Evolutionary conservation across 2,888 invertebrate genomes (phyloP).

Genomic region (Plagodis dolabraria): DNA sequence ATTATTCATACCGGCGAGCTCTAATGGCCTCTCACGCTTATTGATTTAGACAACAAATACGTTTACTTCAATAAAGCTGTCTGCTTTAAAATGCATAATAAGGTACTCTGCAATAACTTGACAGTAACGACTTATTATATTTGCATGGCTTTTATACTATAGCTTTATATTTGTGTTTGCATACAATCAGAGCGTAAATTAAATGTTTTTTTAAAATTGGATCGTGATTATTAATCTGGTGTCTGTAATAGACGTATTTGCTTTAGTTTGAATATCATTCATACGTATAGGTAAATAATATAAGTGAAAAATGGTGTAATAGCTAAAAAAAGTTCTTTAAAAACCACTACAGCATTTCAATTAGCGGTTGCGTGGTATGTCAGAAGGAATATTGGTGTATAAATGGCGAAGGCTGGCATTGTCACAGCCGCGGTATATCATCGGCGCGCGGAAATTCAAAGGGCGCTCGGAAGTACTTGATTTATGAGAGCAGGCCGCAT

Average conservation of each 20-base stretch:
- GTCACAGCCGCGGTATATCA: constrained; percentile 76
- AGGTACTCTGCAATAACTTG: too few relatives aligned
- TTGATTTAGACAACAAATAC: constrained; percentile 31
- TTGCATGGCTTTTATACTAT: too few relatives aligned
- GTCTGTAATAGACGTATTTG: too few relatives aligned
- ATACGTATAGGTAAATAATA: too few relatives aligned
- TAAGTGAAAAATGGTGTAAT: not conserved
- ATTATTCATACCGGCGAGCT: constrained; percentile 38
- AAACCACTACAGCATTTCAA: constrained; percentile 52
- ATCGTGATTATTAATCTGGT: too few relatives aligned
- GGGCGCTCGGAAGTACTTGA: constrained; percentile 78
- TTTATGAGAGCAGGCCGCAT: constrained; percentile 72
- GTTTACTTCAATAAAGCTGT: constrained; percentile 2
- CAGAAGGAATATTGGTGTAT: constrained; percentile 73
- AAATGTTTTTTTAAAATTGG: too few relatives aligned
- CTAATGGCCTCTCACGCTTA: constrained; percentile 39
- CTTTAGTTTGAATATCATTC: too few relatives aligned
- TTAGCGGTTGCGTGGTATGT: constrained; percentile 57
- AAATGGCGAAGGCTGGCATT: constrained; percentile 71
- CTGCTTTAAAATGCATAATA: too few relatives aligned
- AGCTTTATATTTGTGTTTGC: too few relatives aligned
- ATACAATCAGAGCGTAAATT: too few relatives aligned
- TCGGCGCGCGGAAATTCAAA: constrained; percentile 74
- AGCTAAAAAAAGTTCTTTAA: constrained; percentile 9
- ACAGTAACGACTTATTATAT: too few relatives aligned